Percentiles rank a stretch among this genome's conserved stretches.
Conservation (phyloP, 2,797 vertebrate genomes). For the Pseudochromis fuscus region DNA sequence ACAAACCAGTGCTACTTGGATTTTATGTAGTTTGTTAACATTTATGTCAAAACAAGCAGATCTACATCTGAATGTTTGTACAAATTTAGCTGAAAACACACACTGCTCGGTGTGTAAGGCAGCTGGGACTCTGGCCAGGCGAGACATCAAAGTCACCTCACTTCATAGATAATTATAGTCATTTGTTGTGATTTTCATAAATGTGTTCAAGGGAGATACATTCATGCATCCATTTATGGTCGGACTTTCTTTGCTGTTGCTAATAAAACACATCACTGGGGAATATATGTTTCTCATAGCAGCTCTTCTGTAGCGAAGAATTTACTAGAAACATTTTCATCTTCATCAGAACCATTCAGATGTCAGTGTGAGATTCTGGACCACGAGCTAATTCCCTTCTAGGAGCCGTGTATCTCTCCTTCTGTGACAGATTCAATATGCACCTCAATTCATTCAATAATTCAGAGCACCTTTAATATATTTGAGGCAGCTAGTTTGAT, state of each 20-base stretch:
- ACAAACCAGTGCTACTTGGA: not conserved
- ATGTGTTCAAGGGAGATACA: not conserved
- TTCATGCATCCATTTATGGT: slow-evolving; percentile 9
- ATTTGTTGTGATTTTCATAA: slow-evolving; percentile 26
- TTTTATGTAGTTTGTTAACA: not conserved
- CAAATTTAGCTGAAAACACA: no score
- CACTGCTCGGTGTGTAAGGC: not conserved
- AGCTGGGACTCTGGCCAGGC: slow-evolving; percentile 1
- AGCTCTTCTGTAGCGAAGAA: not conserved
- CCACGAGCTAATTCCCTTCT: slow-evolving; percentile 45
- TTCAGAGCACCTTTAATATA: slow-evolving; percentile 54
- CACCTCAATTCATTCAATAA: slow-evolving; percentile 61
- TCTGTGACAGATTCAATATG: slow-evolving; percentile 68
- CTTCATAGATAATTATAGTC: slow-evolving; percentile 13
- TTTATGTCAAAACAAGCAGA: slow-evolving; percentile 27
- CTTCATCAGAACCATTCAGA: slow-evolving; percentile 42
- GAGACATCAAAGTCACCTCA: slow-evolving; percentile 32
- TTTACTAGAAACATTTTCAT: slow-evolving; percentile 35
- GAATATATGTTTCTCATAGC: slow-evolving; percentile 6
- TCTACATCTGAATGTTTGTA: not conserved
- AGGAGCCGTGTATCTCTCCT: slow-evolving; percentile 37
- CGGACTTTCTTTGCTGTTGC: slow-evolving; percentile 1
- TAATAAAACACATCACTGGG: slow-evolving; percentile 17
- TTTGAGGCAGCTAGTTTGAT: slow-evolving; percentile 58
- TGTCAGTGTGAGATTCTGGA: slow-evolving; percentile 50